Conservation (phyloP, 1,140 invertebrate genomes). For the Penaeus indicus region DNA sequence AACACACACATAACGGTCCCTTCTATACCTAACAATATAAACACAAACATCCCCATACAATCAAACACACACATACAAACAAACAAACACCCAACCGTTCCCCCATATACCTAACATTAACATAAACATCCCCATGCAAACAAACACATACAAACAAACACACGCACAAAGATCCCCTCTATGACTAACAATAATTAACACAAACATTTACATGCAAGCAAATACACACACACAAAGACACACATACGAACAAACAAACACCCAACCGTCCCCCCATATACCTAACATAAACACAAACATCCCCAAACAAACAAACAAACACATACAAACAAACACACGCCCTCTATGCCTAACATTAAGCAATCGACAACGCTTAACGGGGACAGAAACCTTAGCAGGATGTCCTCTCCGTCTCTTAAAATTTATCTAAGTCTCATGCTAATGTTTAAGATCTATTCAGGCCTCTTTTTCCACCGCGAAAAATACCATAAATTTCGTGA, state of each 20-base stretch:
- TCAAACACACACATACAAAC: not conserved
- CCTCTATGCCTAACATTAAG: not conserved
- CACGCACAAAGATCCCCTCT: not conserved
- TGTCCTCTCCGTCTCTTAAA: too few species aligned
- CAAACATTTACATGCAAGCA: not conserved
- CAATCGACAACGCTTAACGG: too few species aligned
- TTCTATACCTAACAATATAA: too few species aligned
- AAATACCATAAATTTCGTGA: too few species aligned
- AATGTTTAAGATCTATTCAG: too few species aligned
- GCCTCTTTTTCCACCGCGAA: too few species aligned
- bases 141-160: slow-evolving; percentile 1
- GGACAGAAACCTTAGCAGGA: too few species aligned
- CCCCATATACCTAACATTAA: not conserved
- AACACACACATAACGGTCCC: not conserved
- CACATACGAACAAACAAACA: slow-evolving; percentile 8
- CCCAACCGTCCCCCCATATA: not conserved
- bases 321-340: not conserved
- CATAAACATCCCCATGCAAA: not conserved
- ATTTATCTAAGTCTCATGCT: too few species aligned
- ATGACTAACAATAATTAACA: not conserved
- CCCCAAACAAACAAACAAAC: not conserved
- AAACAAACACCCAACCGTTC: not conserved
- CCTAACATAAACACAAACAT: not conserved
- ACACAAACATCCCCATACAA: not conserved
- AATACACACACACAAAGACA: not conserved